Base-by-base conservation (phyloP, 2,888 invertebrate species). In the Himalopsyche kuldschensis region DNA sequence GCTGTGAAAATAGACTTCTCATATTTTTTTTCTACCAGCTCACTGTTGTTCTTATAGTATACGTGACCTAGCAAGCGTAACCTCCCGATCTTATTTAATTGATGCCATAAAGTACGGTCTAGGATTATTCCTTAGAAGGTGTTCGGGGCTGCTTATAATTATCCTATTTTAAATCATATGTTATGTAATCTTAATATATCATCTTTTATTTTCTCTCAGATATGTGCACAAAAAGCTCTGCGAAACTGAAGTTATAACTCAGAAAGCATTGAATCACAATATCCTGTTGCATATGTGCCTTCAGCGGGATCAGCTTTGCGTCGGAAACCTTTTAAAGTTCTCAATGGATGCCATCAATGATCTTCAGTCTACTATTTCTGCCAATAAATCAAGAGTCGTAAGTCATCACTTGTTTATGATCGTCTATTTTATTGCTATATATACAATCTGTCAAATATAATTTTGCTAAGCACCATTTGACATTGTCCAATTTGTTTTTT, bases 281-380 rank as follows among this genome's bases (percentile, higher is more conserved):
- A 32, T 35, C 20, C n/a, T 78, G 30, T 69, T 47, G 11, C 77
- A 80, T 6, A 27, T 84, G 82, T 84, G 84, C 75, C 32, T 84
- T 8, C 78, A 78, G 77, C 55, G 84, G 32, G 84, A 84, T n/a
- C 82, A 84, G 75, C 69, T 76, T 15, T 32, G 55, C n/a, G 84
- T 78, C 8, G 41, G 78, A 24, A 77, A 84, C 31, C 35, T 84
- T n/a, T 76, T 78, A 20, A 78, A 78, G 20, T 82, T 82, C 31
- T 80, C 84, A 30, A 47, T 80, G 75, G 84, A 82, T 47, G 63
- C 75, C 11, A 63, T 82, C n/a, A 75, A 69, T n/a, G 78, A 35
- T 75, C 69, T 84, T 32, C 84, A 84, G 27, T 31, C 78, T 5
- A 77, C 78, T 8, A 80, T 84, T n/a, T 24, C 63, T n/a, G 78